phyloP scores from a whole-genome alignment of 2,888 invertebrate genomes.

The Autographa pulchrina region DNA sequence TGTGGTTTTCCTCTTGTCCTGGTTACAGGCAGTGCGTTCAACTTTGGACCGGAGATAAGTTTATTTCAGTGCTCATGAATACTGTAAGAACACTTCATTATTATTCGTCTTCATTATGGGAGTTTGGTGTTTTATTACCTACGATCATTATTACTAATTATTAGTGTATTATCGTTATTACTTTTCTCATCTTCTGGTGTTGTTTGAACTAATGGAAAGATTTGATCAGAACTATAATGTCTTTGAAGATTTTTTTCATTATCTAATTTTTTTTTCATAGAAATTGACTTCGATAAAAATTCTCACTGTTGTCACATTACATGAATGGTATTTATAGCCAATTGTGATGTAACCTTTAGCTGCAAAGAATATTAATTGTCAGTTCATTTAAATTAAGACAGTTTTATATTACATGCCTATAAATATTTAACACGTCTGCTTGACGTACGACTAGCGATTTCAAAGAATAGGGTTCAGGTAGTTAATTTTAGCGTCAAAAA shows the following conservation, averaged over 20 bases:
- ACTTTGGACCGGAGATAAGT: conserved; percentile 35
- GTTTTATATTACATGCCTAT: conserved; percentile 4
- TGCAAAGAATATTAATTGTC: not conserved
- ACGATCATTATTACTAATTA: not conserved
- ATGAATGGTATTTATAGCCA: not conserved
- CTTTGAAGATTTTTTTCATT: not conserved
- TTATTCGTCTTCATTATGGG: not conserved
- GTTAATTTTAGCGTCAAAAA: conserved; percentile 29
- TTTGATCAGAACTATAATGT: not conserved
- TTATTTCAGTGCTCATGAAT: conserved; percentile 18
- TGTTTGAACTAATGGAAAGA: not conserved
- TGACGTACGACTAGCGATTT: conserved; percentile 21
- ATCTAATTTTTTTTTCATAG: too few species aligned
- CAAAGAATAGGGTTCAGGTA: conserved; percentile 41
- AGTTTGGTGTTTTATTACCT: not conserved
- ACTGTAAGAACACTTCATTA: not conserved
- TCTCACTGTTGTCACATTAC: not conserved
- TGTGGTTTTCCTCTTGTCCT: conserved; percentile 60
- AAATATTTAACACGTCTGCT: conserved; percentile 31
- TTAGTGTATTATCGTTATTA: not conserved
- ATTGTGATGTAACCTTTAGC: not conserved
- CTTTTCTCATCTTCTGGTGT: not conserved
- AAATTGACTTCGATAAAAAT: not conserved
- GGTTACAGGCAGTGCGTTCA: conserved; percentile 50
- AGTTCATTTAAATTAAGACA: not conserved